These are phyloP conservation scores for Porites rus DNA, from an alignment of 92 coral and sea anemone genomes.

Conservation along the genomic window DNA sequence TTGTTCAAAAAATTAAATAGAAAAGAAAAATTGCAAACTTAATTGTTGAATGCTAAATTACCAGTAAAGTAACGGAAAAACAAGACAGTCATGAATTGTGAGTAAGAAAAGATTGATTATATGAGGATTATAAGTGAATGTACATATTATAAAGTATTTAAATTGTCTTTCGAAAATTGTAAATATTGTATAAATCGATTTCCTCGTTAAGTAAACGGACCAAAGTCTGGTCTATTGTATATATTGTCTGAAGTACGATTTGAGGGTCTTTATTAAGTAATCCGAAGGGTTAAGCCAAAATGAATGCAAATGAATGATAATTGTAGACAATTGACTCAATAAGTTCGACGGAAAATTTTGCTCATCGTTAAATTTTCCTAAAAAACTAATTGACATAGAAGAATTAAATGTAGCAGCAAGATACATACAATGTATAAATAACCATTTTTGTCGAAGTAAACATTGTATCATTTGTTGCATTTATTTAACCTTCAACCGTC, in stretches of 20 bases:
- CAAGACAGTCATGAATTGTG: not conserved
- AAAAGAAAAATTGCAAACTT: not conserved
- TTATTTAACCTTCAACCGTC: too few relatives aligned
- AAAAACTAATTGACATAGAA: too few relatives aligned
- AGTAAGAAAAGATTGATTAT: not conserved
- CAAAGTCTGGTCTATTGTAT: not conserved
- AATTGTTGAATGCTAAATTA: not conserved
- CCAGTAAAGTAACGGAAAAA: not conserved
- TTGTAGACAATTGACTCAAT: not conserved
- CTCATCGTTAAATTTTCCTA: too few relatives aligned
- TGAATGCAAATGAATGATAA: not conserved
- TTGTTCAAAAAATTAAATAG: not conserved
- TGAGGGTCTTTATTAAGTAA: not conserved
- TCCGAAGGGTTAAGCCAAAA: not conserved
- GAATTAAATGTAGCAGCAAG: too few relatives aligned
- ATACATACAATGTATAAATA: too few relatives aligned
- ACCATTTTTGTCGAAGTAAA: too few relatives aligned
- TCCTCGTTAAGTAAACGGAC: not conserved
- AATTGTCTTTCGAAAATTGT: slow-evolving; percentile 19
- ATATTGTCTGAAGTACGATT: not conserved
- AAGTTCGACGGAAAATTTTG: too few relatives aligned
- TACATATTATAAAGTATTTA: not conserved
- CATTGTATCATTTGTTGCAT: too few relatives aligned
- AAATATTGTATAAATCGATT: slow-evolving; percentile 27
- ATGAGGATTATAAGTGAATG: slow-evolving; percentile 8